Evolutionary conservation across 2,888 invertebrate species (phyloP).

Genomic region (Trissonchulus latispiculum): DNA sequence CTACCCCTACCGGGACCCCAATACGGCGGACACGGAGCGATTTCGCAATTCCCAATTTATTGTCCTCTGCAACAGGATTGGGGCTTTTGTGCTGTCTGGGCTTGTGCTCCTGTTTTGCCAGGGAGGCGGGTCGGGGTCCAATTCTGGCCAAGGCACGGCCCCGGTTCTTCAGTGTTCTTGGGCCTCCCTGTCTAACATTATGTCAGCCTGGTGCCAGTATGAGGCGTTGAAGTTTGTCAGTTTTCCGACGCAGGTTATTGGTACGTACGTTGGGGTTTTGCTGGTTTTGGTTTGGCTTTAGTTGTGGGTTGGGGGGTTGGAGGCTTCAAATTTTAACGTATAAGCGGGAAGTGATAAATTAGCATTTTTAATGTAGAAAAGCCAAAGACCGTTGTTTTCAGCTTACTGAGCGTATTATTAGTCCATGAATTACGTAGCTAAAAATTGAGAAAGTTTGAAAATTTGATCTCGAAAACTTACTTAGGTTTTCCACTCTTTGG

Average conservation of each 20-base stretch:
- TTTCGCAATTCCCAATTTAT: conserved; percentile 93
- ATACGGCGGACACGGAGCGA: conserved; percentile 45
- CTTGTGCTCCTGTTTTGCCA: background rate
- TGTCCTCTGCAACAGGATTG: conserved; percentile 85
- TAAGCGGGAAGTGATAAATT: too few relatives aligned
- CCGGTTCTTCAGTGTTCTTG: conserved; percentile 89
- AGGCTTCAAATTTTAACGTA: too few relatives aligned
- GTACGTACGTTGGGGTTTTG: too few relatives aligned
- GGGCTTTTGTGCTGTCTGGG: conserved; percentile 61
- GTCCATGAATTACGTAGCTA: too few relatives aligned
- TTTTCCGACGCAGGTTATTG: conserved; percentile 72
- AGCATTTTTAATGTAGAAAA: too few relatives aligned
- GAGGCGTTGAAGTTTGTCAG: conserved; percentile 96
- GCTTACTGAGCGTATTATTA: too few relatives aligned
- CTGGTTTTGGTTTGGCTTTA: too few relatives aligned
- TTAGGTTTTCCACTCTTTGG: too few relatives aligned
- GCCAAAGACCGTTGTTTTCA: too few relatives aligned
- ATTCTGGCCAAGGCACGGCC: conserved; percentile 65
- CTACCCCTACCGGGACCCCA: conserved; percentile 47
- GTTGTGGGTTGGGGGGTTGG: too few relatives aligned
- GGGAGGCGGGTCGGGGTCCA: conserved; percentile 46
- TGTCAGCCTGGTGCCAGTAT: conserved; percentile 99
- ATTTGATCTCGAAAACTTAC: too few relatives aligned
- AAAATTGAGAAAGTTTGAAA: too few relatives aligned
- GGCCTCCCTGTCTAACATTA: conserved; percentile 89